These are phyloP conservation scores for Bathynomus jamesi DNA, from an alignment of 1,140 invertebrate genomes.

Conservation along the genomic window DNA sequence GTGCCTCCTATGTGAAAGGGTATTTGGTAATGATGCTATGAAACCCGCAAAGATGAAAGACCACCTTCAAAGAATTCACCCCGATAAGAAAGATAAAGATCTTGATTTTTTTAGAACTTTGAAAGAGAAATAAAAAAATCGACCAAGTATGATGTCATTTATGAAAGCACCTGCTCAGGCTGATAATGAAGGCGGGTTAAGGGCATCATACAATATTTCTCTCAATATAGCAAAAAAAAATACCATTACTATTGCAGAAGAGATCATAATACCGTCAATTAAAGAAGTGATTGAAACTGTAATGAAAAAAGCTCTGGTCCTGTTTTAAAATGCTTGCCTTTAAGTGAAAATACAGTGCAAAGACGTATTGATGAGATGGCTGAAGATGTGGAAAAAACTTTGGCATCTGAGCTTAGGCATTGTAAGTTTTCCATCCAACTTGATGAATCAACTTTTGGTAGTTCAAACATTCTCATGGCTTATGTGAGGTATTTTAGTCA, in stretches of 20 bases:
- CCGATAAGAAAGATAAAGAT: conserved; percentile 31
- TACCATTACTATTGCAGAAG: conserved; percentile 10
- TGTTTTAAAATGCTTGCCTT: conserved; percentile 24
- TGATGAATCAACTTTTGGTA: conserved; percentile 22
- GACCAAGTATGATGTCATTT: conserved; percentile 9
- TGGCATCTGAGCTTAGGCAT: conserved; percentile 22
- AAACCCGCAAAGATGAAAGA: conserved; percentile 33
- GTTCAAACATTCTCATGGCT: conserved; percentile 8
- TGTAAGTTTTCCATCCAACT: conserved; percentile 26
- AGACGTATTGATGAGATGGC: conserved; percentile 23
- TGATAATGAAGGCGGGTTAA: conserved; percentile 8
- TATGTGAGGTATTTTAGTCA: conserved; percentile 23
- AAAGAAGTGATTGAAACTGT: conserved; percentile 23
- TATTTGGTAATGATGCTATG: conserved; percentile 23
- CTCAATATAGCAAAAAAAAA: no score
- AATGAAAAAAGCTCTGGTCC: conserved; percentile 18
- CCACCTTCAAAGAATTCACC: conserved; percentile 28
- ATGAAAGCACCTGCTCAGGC: conserved; percentile 6
- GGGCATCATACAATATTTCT: no score
- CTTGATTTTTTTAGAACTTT: conserved; percentile 16
- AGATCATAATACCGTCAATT: conserved; percentile 8
- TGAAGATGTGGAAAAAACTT: conserved; percentile 28
- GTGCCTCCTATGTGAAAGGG: conserved; percentile 24
- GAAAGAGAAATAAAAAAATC: conserved; percentile 7
- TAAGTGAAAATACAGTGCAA: conserved; percentile 16